Base-by-base conservation (phyloP, 2,888 invertebrate species). In the Drosophila austrosaltans region DNA sequence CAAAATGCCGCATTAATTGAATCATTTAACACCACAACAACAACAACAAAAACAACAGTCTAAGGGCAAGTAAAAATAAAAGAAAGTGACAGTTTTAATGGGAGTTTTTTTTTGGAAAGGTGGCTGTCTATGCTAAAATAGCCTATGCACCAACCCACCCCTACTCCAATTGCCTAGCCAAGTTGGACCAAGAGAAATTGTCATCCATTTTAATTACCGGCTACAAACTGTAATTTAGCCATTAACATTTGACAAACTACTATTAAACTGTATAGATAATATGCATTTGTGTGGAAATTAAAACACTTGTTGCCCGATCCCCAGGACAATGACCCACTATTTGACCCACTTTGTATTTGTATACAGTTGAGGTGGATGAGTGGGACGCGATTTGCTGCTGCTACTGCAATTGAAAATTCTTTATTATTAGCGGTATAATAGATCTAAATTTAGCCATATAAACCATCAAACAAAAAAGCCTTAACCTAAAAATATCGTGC, bases 261-360 rank as follows among this genome's bases (percentile, higher is more conserved):
- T 39, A 42, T 20, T 66, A 67, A 72, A 72, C 62, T 72, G 58
- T 58, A 48, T 28, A 67, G 25, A 48, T 48, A 48, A 25, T 25
- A 48, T 44, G 20, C 16, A 44, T 7, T 20, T 22, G 1, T 1
- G 22, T 25, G 16, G 48, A 25, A 48, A 48, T 48, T 48, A 57
- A 54, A 36, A 67, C 72, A 72, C 72, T 72, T 72, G 72, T 72
- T 72, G 72, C 61, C 3, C 48, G 22, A n/a, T 48, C 22, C 22
- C 22, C 48, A 22, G 71, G 59, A 16, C 65, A 70, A 28, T 71
- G 66, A 58, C 72, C 72, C 66, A 62, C 53, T 58, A 40, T 72
- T 12, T 62, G 72, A 67, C 72, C 72, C 67, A 72, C 66, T 66
- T 16, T 16, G 16, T 72, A 48, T 16, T n/a, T 20, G 2, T 7